Percentiles rank a stretch among this genome's conserved stretches.
These are phyloP conservation scores for Protonemura montana DNA, from an alignment of 2,888 invertebrate genomes.

Conservation along the genomic window DNA sequence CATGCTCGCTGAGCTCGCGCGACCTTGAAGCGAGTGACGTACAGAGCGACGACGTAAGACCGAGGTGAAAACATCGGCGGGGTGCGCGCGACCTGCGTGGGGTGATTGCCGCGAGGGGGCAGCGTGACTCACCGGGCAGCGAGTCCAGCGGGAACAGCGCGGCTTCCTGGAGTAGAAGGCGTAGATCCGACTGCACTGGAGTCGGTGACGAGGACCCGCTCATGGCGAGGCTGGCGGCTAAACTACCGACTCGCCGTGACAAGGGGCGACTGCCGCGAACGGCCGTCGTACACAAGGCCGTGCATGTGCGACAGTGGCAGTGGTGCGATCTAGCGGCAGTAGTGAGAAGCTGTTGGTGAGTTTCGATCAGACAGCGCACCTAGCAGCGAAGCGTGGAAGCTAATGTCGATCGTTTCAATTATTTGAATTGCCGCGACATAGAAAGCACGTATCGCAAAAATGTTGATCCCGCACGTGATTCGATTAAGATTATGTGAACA, in stretches of 20 bases:
- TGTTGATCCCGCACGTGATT: too few species aligned
- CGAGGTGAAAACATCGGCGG: neutral
- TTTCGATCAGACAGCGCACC: too few species aligned
- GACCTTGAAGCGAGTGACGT: neutral
- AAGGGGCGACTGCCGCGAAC: neutral
- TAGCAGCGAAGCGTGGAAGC: too few species aligned
- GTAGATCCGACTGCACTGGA: constrained; percentile 48
- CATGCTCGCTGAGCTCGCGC: neutral
- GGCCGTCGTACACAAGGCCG: neutral
- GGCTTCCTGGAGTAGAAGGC: constrained; percentile 48
- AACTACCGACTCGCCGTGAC: neutral
- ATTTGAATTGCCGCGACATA: too few species aligned
- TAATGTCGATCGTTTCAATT: too few species aligned
- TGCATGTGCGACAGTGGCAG: neutral
- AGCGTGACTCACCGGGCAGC: constrained; percentile 45
- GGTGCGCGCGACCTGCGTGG: neutral
- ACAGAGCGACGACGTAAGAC: neutral
- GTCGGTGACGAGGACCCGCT: constrained; percentile 46
- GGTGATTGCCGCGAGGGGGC: neutral
- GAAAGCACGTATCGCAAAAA: too few species aligned
- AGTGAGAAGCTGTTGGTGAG: neutral
- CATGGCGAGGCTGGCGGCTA: neutral
- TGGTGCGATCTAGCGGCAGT: neutral
- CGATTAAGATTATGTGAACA: too few species aligned
- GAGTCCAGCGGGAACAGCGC: constrained; percentile 45